Conservation (phyloP, 2,113 vertebrate species). For the Thinocorus orbignyianus region DNA sequence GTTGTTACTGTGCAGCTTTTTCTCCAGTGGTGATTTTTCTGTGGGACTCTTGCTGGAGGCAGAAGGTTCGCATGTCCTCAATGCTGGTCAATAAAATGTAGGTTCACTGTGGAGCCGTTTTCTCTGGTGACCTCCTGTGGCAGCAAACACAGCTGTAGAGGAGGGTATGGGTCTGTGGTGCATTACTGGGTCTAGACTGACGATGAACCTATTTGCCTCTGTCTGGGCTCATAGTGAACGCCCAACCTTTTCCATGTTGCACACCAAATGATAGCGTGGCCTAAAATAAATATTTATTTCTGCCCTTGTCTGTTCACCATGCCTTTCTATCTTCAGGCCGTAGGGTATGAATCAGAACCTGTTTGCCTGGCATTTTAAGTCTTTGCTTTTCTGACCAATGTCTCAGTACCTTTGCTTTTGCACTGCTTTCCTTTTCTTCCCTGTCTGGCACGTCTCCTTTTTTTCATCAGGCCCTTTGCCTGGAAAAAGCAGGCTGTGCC, state of each 20-base stretch:
- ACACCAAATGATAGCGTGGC: background rate
- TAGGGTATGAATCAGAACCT: constrained; percentile 40
- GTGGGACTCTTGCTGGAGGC: background rate
- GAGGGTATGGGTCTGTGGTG: background rate
- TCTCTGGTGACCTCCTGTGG: background rate
- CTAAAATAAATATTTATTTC: constrained; percentile 52
- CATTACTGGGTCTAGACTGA: constrained; percentile 32
- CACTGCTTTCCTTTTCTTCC: background rate
- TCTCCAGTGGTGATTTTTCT: background rate
- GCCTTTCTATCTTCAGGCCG: background rate
- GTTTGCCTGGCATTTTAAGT: constrained; percentile 50
- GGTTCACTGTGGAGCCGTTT: background rate
- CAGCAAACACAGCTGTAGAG: background rate
- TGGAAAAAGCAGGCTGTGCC: constrained; percentile 32
- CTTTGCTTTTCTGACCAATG: constrained; percentile 48
- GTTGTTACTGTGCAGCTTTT: background rate
- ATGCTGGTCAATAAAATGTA: background rate
- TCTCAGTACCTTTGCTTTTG: background rate
- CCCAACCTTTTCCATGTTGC: background rate
- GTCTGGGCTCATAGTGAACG: background rate
- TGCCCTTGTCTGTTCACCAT: background rate
- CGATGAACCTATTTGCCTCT: constrained; percentile 27
- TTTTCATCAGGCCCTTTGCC: background rate
- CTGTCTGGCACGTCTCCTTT: background rate
- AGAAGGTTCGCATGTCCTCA: background rate